Evolutionary conservation across 2,888 invertebrate species (phyloP), one percentile per base, ranked within the genome.

Genomic region (Silvanus unidentatus): DNA sequence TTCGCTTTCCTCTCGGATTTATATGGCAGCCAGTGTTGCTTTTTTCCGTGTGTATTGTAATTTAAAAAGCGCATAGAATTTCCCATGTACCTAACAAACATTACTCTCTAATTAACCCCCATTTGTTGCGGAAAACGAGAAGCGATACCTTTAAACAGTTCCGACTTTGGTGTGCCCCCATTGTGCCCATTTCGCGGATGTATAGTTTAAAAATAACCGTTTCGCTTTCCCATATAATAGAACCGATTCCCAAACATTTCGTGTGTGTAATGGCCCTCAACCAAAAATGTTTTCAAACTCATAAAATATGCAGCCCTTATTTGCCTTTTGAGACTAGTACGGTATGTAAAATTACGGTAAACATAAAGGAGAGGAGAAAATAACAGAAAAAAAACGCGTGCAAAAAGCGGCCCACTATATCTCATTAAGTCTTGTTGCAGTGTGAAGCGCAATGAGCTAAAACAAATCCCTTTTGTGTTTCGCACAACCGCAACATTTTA

Each of bases 151-250:
- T 40, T 53, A 54, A 52, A n/a, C n/a, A n/a, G n/a, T n/a, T n/a
- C n/a, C n/a, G n/a, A n/a, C n/a, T n/a, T n/a, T n/a, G n/a, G n/a
- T n/a, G n/a, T n/a, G 46, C 50, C 50, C 54, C 54, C 54, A 48
- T 39, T 43, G 47, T 49, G 52, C 47, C 49, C 52, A 43, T 54
- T 54, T 47, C 49, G 52, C 46, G 52, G 49, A 47, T 48, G 50
- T 54, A 50, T 49, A 50, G 50, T 54, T 54, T 52, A 54, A 54
- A 52, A 54, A 54, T 52, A 47, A 44, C 54, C 36, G 43, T 47
- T 22, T 28, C 30, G 38, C 42, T 48, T 49, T 44, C 44, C 43
- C 40, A 34, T 43, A 22, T 32, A 37, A 37, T n/a, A n/a, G n/a
- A n/a, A n/a, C n/a, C 40, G 45, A 45, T 37, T 27, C 42, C n/a